Evolutionary conservation across 2,797 vertebrate species (phyloP).

Genomic region (Epinephelus malabaricus): DNA sequence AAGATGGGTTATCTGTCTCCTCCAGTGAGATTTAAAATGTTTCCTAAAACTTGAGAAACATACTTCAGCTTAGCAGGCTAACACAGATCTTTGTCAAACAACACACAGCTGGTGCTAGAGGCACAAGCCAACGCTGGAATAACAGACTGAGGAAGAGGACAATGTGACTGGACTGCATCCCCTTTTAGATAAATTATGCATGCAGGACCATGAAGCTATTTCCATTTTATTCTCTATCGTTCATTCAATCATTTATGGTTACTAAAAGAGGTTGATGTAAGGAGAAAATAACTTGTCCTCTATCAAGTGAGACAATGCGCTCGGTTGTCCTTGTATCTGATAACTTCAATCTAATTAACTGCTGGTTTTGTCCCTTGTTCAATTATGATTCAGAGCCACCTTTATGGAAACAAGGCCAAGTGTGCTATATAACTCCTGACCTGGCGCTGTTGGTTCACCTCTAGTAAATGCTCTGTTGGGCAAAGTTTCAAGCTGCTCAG

Average conservation of each 20-base stretch:
- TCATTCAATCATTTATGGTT: conserved; percentile 67
- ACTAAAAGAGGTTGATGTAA: conserved; percentile 60
- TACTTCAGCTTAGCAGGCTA: conserved; percentile 10
- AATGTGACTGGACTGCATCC: conserved; percentile 50
- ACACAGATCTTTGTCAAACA: conserved; percentile 20
- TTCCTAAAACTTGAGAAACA: conserved; percentile 19
- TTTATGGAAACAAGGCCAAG: conserved; percentile 57
- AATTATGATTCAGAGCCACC: conserved; percentile 68
- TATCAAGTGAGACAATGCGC: conserved; percentile 59
- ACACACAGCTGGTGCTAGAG: conserved; percentile 33
- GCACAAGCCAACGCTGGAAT: conserved; percentile 47
- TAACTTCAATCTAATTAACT: conserved; percentile 73
- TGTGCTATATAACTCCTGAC: conserved; percentile 53
- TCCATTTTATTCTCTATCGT: conserved; percentile 70
- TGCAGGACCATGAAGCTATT: conserved; percentile 65
- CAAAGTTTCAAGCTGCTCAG: conserved; percentile 56
- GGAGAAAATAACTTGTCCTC: conserved; percentile 67
- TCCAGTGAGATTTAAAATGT: conserved; percentile 1
- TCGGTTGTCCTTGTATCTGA: conserved; percentile 69
- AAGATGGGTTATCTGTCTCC: conserved; percentile 9
- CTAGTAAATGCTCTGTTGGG: conserved; percentile 54
- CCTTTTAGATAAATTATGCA: conserved; percentile 62
- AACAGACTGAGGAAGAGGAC: conserved; percentile 44
- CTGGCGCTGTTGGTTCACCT: conserved; percentile 45
- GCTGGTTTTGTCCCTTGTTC: conserved; percentile 66